phyloP scores from a whole-genome alignment of 2,113 vertebrate species.

The Sebastes schlegelii region DNA sequence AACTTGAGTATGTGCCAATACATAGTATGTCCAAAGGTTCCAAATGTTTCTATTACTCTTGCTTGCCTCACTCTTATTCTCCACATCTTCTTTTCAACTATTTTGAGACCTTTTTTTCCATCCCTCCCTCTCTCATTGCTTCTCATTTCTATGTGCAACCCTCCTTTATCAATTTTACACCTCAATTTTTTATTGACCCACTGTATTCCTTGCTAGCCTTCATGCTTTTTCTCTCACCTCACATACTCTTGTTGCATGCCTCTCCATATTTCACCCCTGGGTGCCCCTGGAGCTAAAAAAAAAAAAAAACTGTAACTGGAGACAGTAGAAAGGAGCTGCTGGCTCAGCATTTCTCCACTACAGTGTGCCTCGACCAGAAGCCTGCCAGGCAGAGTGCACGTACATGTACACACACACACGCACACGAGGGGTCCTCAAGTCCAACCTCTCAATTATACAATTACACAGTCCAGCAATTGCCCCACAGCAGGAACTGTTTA shows the following conservation, averaged over 20 bases:
- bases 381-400: constrained; percentile 61
- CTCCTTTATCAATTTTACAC: constrained; percentile 15
- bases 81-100: constrained; percentile 30
- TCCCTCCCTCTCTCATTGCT: constrained; percentile 22
- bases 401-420: constrained; percentile 18
- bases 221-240: constrained; percentile 45
- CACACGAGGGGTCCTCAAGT: constrained; percentile 61
- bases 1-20: no score
- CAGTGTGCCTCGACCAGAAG: constrained; percentile 62
- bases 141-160: constrained; percentile 30
- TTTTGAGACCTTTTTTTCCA: constrained; percentile 28
- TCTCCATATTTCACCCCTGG: constrained; percentile 75
- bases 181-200: constrained; percentile 36
- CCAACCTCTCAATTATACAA: constrained; percentile 82
- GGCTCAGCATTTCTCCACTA: constrained; percentile 75
- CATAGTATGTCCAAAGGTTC: not conserved
- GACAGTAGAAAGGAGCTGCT: constrained; percentile 77
- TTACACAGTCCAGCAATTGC: constrained; percentile 77
- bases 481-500: constrained; percentile 79
- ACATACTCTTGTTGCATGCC: constrained; percentile 68
- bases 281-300: constrained; percentile 72
- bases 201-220: constrained; percentile 21
- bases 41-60: constrained; percentile 1
- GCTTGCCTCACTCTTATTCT: not conserved
- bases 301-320: constrained; percentile 75